These are phyloP conservation scores for Eupithecia subumbrata DNA, from an alignment of 2,888 invertebrate species.

Conservation along the genomic window DNA sequence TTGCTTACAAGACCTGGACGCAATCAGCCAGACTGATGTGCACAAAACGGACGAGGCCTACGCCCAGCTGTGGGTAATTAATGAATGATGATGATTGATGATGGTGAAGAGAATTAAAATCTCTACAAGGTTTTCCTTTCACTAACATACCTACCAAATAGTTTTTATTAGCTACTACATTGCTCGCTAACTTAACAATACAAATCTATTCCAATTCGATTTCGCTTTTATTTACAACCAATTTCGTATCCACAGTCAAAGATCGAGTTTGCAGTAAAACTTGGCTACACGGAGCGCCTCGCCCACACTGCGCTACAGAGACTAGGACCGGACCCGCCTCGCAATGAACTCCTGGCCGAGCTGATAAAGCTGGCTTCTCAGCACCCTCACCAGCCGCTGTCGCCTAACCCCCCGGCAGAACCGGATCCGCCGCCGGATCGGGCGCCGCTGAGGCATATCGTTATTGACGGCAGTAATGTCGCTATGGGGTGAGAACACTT, in stretches of 20 bases:
- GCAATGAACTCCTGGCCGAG: constrained; percentile 95
- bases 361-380: constrained; percentile 91
- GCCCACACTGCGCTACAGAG: constrained; percentile 92
- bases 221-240: no score
- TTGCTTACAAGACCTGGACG: no score
- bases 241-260: constrained; percentile 71
- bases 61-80: no score
- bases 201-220: no score
- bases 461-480: constrained; percentile 97
- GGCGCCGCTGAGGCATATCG: constrained; percentile 87
- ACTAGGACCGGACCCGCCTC: constrained; percentile 92
- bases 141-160: no score
- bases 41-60: no score
- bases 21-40: no score
- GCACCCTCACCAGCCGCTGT: constrained; percentile 68
- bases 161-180: no score
- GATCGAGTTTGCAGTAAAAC: constrained; percentile 95
- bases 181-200: no score
- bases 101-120: no score
- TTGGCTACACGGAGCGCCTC: constrained; percentile 95
- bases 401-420: constrained; percentile 66
- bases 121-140: no score
- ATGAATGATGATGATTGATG: no score
- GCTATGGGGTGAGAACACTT: constrained; percentile 89
- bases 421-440: constrained; percentile 69